Evolutionary conservation across 2,113 vertebrate species (phyloP).

Genomic region (Guaruba guarouba): DNA sequence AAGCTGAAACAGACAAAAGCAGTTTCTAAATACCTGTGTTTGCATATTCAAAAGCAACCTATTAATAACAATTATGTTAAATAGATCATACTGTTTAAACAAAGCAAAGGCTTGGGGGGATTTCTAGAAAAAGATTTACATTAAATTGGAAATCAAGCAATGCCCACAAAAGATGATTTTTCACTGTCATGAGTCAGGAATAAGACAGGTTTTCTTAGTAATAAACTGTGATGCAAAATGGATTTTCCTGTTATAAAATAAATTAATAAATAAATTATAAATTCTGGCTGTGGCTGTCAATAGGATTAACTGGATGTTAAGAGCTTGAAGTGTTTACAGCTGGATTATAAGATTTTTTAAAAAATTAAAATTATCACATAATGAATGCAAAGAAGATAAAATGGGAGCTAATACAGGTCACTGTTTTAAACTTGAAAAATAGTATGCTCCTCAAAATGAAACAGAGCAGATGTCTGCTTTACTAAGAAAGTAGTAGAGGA

Average conservation of each 20-base stretch:
- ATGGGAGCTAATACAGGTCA: background rate
- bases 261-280: background rate
- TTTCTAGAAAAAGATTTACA: background rate
- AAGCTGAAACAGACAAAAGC: background rate
- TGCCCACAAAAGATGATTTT: background rate
- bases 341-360: background rate
- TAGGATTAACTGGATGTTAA: background rate
- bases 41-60: background rate
- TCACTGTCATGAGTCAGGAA: background rate
- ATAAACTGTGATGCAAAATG: constrained; percentile 15
- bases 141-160: background rate
- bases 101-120: background rate
- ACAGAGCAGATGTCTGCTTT: background rate
- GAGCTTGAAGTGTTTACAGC: background rate
- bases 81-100: background rate
- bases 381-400: background rate
- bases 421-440: background rate
- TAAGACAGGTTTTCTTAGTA: background rate
- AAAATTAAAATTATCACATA: background rate
- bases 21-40: background rate
- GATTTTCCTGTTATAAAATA: background rate
- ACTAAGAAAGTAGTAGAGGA: background rate
- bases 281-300: constrained; percentile 1
- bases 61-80: background rate
- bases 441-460: background rate